A percentile compares a stretch with the other conserved stretches of the same genome.
These are phyloP conservation scores for Ctenochaetus hawaiiensis DNA, from an alignment of 2,797 vertebrate genomes.

Conservation along the genomic window DNA sequence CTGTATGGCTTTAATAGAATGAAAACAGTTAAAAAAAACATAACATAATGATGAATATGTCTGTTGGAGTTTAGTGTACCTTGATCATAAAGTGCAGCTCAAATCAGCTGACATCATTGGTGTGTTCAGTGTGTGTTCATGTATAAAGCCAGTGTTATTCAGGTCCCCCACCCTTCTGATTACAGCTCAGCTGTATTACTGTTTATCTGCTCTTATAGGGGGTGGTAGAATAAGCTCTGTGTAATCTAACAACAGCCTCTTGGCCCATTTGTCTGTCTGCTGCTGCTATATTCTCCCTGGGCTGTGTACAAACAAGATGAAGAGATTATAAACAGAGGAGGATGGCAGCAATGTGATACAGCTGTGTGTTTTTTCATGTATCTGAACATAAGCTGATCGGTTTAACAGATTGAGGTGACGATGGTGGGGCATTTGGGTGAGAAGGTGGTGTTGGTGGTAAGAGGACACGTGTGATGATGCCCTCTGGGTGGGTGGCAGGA, in stretches of 20 bases:
- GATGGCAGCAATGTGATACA: not conserved
- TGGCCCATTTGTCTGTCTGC: conserved; percentile 25
- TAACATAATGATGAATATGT: not conserved
- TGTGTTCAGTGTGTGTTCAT: not conserved
- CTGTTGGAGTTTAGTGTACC: too few relatives aligned
- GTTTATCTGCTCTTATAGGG: conserved; percentile 24
- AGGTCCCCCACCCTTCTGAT: not conserved
- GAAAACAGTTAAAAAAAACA: not conserved
- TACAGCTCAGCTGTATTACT: conserved; percentile 15
- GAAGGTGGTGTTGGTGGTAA: conserved; percentile 17
- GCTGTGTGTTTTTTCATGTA: conserved; percentile 5
- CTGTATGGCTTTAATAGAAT: not conserved
- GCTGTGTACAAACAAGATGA: not conserved
- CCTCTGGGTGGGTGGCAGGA: conserved; percentile 21
- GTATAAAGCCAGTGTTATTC: conserved; percentile 3
- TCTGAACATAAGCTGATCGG: conserved; percentile 12
- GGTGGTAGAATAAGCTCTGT: conserved; percentile 13
- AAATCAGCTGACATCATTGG: conserved; percentile 15
- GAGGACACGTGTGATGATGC: conserved; percentile 22
- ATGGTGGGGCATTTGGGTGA: conserved; percentile 1
- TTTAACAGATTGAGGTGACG: conserved; percentile 35
- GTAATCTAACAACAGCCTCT: conserved; percentile 37
- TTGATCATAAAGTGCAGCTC: not conserved
- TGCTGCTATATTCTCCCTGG: not conserved
- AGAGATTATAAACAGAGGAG: conserved; percentile 11